Base-by-base conservation (phyloP, 2,888 invertebrate species). In the Azorinus chamasolen region DNA sequence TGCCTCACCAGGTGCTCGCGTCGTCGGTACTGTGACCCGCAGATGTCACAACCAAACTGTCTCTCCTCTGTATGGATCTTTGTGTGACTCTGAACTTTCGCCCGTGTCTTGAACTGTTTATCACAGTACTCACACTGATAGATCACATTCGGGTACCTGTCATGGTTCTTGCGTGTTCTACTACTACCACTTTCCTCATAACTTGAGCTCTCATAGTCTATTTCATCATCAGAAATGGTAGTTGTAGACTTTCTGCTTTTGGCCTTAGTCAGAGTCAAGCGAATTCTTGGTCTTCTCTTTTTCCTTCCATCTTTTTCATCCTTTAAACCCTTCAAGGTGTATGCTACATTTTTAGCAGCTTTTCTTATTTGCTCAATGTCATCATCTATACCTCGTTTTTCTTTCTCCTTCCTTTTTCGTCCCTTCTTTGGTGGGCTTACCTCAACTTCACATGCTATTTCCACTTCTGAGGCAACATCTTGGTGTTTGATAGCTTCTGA, bases 1-100 rank as follows among this genome's bases (percentile, higher is more conserved):
- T 86, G 85, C 10, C 85, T 61, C 2, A 84, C 65, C 54, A 84
- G 79, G 63, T 86, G 85, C 53, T 86, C 85, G 10, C 84, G 71
- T 53, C 83, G 54, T 20, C 80, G 62, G 58, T 83, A 86, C 24
- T 71, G 57, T 8, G 72, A 70, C 1, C 83, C 83, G 73, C 85
- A 86, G 5, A 81, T 74, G 41, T 79, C 80, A 76, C 85, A 86
- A 37, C 58, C 58, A 64, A 79, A 84, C 18, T 81, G 79, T n/a
- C 77, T 50, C 10, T 81, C 77, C 45, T 77, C 81, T 12, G 81
- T 81, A 22, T 81, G 81, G 48, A 81, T 81, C 46, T 77, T 81
- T 16, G 77, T 81, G 53, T 81, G 81, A 41, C 45, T 41, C 14
- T 71, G 53, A 3, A 81, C 77, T 45, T 77, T 74, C 14, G 71